Conservation (phyloP, 2,113 vertebrate species). For the Callaeas wilsoni region DNA sequence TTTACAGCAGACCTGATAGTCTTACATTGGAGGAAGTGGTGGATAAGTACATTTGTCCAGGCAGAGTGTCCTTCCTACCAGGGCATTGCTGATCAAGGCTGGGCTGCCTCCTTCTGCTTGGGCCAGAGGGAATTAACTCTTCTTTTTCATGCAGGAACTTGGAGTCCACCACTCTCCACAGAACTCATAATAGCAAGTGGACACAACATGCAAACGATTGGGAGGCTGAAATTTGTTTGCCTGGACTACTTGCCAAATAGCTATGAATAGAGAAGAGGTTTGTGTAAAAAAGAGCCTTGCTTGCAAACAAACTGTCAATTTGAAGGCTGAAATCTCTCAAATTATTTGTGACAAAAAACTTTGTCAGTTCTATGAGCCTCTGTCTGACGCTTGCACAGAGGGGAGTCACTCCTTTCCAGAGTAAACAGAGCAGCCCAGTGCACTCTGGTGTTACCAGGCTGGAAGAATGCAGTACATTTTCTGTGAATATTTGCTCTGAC, state of each 20-base stretch:
- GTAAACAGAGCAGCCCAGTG: neutral
- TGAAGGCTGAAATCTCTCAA: neutral
- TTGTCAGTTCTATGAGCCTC: neutral
- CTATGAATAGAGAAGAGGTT: neutral
- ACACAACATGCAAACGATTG: neutral
- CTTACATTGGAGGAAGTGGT: neutral
- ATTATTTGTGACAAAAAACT: neutral
- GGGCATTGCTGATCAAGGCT: neutral
- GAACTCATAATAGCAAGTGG: neutral
- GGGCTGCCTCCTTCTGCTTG: neutral
- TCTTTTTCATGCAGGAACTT: neutral
- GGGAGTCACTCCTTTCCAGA: neutral
- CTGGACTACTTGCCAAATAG: neutral
- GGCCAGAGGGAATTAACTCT: neutral
- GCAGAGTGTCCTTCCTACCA: neutral
- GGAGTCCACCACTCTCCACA: neutral
- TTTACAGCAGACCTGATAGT: neutral
- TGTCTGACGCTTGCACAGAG: neutral
- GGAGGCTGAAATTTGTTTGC: neutral
- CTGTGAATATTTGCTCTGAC: neutral
- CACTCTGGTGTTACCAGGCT: neutral
- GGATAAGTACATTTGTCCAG: neutral
- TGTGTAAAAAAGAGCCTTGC: neutral
- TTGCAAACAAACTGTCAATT: neutral
- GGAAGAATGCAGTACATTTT: neutral